These are phyloP conservation scores for Penaeus chinensis DNA, from an alignment of 1,140 invertebrate genomes.

Conservation along the genomic window DNA sequence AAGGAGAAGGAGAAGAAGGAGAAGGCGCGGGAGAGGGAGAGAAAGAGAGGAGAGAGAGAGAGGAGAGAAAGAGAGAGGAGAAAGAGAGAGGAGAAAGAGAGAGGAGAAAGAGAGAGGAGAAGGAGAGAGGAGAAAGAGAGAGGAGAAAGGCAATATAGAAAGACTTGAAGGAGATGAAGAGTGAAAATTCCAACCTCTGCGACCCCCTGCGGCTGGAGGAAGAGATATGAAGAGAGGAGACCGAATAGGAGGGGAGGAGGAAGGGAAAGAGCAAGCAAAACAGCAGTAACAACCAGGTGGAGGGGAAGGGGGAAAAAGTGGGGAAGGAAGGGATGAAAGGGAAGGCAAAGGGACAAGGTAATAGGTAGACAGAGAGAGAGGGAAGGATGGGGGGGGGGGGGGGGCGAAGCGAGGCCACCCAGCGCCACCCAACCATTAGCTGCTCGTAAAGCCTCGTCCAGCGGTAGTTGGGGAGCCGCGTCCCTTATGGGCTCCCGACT, in stretches of 20 bases:
- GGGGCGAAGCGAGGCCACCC: background rate
- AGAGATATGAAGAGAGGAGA: background rate
- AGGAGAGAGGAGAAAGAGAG: background rate
- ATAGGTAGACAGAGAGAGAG: no score
- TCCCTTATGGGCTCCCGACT: no score
- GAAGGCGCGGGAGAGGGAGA: background rate
- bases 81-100: background rate
- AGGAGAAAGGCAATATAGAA: background rate
- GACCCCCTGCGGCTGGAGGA: background rate
- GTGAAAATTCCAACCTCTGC: background rate
- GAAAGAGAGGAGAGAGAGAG: background rate
- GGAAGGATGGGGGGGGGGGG: no score
- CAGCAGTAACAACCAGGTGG: no score
- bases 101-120: background rate
- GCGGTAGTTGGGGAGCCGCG: no score
- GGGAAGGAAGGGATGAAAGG: no score
- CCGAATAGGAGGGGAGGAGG: background rate
- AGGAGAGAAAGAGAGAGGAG: constrained; percentile 1
- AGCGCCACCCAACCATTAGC: background rate
- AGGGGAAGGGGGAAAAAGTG: background rate
- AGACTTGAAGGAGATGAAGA: background rate
- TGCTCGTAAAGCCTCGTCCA: background rate
- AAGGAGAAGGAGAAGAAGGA: background rate
- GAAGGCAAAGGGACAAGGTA: no score
- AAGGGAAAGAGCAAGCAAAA: background rate